Conservation (phyloP, 2,113 vertebrate genomes). For the Arenaria interpres region DNA sequence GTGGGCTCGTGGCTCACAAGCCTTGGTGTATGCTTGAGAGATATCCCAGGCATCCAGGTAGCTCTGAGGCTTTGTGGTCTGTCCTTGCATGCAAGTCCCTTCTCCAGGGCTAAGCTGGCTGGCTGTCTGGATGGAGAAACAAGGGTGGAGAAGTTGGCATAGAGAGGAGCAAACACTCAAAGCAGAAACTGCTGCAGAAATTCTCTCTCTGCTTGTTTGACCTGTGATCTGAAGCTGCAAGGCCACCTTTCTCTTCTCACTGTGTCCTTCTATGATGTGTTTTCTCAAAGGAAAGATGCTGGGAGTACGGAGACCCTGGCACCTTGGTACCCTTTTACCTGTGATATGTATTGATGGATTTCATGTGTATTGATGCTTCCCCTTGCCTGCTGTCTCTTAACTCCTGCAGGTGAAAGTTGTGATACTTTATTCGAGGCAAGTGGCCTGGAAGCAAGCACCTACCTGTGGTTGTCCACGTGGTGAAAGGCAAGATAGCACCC, state of each 20-base stretch:
- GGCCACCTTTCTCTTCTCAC: not conserved
- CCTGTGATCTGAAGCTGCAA: not conserved
- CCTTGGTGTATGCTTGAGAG: not conserved
- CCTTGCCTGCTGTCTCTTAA: not conserved
- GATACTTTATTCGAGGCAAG: rapidly evolving
- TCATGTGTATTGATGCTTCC: not conserved
- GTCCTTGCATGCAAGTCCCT: not conserved
- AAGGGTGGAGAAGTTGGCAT: not conserved
- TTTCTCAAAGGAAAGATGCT: not conserved
- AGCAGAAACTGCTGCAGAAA: not conserved
- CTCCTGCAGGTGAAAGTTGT: not conserved
- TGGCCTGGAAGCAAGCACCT: not conserved
- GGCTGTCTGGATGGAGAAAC: not conserved
- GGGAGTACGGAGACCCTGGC: not conserved
- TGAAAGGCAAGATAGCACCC: not conserved
- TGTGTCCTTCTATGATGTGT: not conserved
- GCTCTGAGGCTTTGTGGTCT: not conserved
- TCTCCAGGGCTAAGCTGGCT: not conserved
- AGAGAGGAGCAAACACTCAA: not conserved
- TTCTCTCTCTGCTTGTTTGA: not conserved
- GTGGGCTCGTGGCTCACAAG: not conserved
- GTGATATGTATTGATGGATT: not conserved
- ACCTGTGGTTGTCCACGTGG: not conserved
- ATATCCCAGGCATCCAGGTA: rapidly evolving
- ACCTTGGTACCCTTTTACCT: not conserved